A percentile compares a stretch with the other conserved stretches of the same genome.
These are phyloP conservation scores for Gallinago jamesoni DNA, from an alignment of 2,113 vertebrate species.

Conservation along the genomic window DNA sequence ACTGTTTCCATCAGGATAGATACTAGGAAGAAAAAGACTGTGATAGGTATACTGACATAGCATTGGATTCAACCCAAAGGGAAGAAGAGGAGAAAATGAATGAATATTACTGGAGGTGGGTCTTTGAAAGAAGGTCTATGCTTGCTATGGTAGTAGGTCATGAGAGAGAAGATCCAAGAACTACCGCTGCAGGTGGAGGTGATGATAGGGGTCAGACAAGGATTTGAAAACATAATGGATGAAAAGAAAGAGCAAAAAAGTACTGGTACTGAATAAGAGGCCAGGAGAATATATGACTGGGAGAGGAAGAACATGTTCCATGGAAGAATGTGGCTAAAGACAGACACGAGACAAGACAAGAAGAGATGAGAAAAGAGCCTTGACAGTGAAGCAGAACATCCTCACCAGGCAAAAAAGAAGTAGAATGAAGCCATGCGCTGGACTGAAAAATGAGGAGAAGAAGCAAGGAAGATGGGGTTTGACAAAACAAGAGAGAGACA, in stretches of 20 bases:
- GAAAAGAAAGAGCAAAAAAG: background rate
- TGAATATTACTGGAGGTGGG: background rate
- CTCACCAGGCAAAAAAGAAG: background rate
- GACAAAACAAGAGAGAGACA: background rate
- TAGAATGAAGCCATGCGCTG: background rate
- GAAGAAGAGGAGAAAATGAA: background rate
- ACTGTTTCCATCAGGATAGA: background rate
- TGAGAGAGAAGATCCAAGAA: background rate
- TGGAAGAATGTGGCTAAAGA: background rate
- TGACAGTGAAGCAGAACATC: background rate
- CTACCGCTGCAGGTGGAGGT: background rate
- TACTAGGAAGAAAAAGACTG: background rate
- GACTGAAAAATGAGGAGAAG: background rate
- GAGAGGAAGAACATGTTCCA: background rate
- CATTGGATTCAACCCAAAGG: background rate
- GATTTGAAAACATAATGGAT: background rate
- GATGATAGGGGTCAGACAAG: background rate
- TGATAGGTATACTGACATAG: background rate
- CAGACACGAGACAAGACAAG: background rate
- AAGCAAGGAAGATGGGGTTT: accelerated
- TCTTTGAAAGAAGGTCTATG: background rate
- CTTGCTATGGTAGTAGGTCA: background rate
- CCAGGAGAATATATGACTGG: background rate
- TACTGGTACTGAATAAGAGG: background rate
- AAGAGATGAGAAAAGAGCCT: background rate